Evolutionary conservation across 2,888 invertebrate species (phyloP), one percentile per base, ranked within the genome.

Genomic region (Lumbricus terrestris): DNA sequence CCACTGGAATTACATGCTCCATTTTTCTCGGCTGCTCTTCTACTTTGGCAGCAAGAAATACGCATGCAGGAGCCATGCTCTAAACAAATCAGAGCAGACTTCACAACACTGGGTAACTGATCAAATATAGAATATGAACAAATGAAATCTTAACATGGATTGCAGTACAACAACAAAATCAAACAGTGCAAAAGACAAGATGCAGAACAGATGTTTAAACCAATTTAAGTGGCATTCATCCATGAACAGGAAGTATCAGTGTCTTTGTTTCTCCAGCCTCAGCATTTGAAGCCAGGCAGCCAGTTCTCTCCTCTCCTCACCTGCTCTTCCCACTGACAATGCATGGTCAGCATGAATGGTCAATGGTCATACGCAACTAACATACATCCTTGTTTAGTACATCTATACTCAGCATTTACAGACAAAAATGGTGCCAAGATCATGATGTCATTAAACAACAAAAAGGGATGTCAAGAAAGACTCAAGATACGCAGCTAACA

Each of bases 21-120:
- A 99, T 95, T 96, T 99, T 99, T 89, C 99, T 96, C 0, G 99
- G 99, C 95, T 99, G 99, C 95, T 99, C 99, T 95, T 99, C 99
- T 89, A 99, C 98, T 96, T 99, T 99, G 92, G 99, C 99, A 91
- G 99, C 98, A 93, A 99, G 96, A 95, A 99, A 99, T 89, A 99
- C 96, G 90, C 98, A 97, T 11, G 99, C 98, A 11, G 98, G 97
- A 20, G 98, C 98, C 95, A 99, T 97, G 90, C 97, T 97, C 96
- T 96, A 92, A 83, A 93, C 92, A 89, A 88, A 90, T 88, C 40
- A 89, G 69, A 20, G n/a, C n/a, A 88, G 16, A n/a, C 6, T 5
- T 69, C 69, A 69, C 29, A 69, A n/a, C n/a, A 69, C n/a, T 29
- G 69, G 5, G 69, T 13, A 69, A 69, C 29, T 69, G 69, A 29